A percentile compares a stretch with the other conserved stretches of the same genome.
phyloP scores from a whole-genome alignment of 2,888 invertebrate species.

The Sarcophaga variegata region DNA sequence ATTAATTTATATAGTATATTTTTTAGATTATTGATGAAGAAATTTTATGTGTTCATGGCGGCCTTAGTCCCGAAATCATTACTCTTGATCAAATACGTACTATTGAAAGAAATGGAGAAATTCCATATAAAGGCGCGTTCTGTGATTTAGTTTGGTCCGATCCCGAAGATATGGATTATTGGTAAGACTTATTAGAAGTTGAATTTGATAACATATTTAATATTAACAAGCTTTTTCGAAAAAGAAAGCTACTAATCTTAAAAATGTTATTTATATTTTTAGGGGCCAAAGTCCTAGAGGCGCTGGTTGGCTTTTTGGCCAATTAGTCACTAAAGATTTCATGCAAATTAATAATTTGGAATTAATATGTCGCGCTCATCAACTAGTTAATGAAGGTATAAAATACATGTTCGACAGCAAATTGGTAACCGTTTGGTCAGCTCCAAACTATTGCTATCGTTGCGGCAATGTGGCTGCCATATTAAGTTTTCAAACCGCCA shows the following conservation, averaged over 20 bases:
- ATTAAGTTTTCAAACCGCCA: conserved; percentile 91
- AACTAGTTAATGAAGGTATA: conserved; percentile 98
- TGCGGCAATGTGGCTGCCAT: conserved; percentile 99
- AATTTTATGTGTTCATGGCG: conserved; percentile 98
- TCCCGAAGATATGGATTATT: conserved; percentile 97
- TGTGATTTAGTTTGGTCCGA: conserved; percentile 99
- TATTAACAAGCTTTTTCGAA: background rate
- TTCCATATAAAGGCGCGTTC: conserved; percentile 98
- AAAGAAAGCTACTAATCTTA: background rate
- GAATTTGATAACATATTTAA: background rate
- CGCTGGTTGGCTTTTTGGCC: conserved; percentile 98
- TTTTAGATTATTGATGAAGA: conserved; percentile 93
- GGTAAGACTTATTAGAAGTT: conserved; percentile 83
- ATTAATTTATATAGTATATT: conserved; percentile 3
- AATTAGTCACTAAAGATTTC: conserved; percentile 96
- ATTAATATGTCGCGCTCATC: conserved; percentile 98
- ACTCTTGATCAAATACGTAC: conserved; percentile 98
- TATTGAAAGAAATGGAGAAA: conserved; percentile 98
- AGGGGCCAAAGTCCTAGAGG: conserved; percentile 96
- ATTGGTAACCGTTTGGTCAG: conserved; percentile 99
- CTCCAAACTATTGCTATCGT: conserved; percentile 99
- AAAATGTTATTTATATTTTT: conserved; percentile 70
- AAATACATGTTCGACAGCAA: conserved; percentile 99
- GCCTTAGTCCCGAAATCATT: conserved; percentile 97
- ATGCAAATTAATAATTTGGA: conserved; percentile 95